Percentiles rank a stretch among this genome's conserved stretches.
These are phyloP conservation scores for Bufo gargarizans DNA, from an alignment of 2,113 vertebrate genomes.

Conservation along the genomic window DNA sequence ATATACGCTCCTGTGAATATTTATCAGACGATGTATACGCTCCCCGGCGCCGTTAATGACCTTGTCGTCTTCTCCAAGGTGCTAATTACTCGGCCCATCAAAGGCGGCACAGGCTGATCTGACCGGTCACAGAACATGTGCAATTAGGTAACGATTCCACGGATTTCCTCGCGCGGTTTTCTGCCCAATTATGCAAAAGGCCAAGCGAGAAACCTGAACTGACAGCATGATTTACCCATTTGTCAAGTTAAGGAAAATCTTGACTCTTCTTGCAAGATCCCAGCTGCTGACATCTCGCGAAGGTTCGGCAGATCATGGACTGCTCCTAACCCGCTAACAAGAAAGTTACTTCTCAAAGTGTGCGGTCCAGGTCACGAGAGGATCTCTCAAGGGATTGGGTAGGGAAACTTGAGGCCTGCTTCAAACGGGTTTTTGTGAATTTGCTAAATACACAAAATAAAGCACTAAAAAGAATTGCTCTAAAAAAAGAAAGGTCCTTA, in stretches of 20 bases:
- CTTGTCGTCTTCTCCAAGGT: not conserved
- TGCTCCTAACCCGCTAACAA: not conserved
- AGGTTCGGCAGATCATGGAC: not conserved
- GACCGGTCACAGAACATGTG: conserved; percentile 17
- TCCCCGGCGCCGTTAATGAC: not conserved
- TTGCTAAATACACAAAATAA: too few species aligned
- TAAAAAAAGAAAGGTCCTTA: too few species aligned
- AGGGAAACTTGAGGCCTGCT: not conserved
- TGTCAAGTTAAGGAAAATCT: not conserved
- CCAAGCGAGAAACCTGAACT: not conserved
- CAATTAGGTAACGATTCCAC: not conserved
- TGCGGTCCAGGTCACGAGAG: not conserved
- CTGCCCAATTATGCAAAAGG: conserved; percentile 31
- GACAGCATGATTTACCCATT: not conserved
- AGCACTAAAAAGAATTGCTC: too few species aligned
- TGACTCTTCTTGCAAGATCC: not conserved
- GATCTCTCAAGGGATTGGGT: not conserved
- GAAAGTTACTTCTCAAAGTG: not conserved
- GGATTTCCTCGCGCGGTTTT: not conserved
- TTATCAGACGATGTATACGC: not conserved
- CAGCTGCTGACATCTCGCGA: not conserved
- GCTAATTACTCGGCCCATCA: conserved; percentile 11
- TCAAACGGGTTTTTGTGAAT: too few species aligned
- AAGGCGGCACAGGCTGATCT: not conserved
- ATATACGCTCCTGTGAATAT: not conserved